Conservation (phyloP, 2,888 invertebrate genomes). For the Germaria angustata region DNA sequence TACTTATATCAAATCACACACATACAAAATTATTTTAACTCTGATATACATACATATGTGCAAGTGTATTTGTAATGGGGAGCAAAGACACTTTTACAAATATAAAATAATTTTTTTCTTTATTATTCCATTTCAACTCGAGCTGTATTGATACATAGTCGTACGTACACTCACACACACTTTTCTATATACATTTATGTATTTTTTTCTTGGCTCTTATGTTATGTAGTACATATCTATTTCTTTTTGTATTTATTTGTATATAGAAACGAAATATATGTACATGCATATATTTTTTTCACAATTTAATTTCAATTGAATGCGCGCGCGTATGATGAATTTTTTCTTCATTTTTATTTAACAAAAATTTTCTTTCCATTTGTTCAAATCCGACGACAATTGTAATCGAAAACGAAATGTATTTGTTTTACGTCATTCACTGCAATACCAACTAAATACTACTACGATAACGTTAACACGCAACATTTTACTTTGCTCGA, state of each 20-base stretch:
- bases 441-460: conserved; percentile 41
- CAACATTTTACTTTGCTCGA: background rate
- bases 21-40: conserved; percentile 34
- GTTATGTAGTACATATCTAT: background rate
- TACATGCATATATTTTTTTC: conserved; percentile 15
- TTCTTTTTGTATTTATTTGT: conserved; percentile 49
- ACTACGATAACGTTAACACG: conserved; percentile 14
- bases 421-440: conserved; percentile 45
- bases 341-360: conserved; percentile 24
- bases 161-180: conserved; percentile 2
- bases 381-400: conserved; percentile 54
- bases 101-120: conserved; percentile 30
- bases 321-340: conserved; percentile 57
- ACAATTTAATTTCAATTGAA: conserved; percentile 50
- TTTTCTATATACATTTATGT: background rate
- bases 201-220: background rate
- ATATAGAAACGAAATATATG: conserved; percentile 16
- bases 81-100: conserved; percentile 60
- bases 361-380: conserved; percentile 30
- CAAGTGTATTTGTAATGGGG: conserved; percentile 38
- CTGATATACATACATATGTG: background rate
- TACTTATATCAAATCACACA: conserved; percentile 22
- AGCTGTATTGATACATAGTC: conserved; percentile 34
- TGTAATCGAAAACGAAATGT: conserved; percentile 38
- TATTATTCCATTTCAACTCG: conserved; percentile 46